phyloP scores from a whole-genome alignment of 2,797 vertebrate species.

The Ctenopoma multispine region DNA sequence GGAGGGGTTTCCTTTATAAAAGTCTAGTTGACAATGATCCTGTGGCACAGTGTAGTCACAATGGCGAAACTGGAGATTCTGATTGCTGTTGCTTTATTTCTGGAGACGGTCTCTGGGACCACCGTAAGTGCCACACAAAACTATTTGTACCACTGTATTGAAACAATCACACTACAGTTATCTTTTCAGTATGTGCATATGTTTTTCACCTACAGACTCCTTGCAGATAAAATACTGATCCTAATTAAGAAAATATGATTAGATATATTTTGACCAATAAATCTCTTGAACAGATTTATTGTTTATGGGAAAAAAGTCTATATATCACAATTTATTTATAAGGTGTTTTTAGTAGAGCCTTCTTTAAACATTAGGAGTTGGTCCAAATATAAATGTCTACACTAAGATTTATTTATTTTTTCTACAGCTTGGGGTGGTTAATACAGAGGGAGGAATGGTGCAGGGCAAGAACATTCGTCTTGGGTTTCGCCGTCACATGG shows the following conservation, averaged over 20 bases:
- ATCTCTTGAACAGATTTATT: no score
- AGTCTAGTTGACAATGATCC: neutral
- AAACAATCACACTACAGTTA: neutral
- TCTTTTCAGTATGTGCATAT: no score
- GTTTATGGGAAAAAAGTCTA: neutral
- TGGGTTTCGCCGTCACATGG: conserved; percentile 78
- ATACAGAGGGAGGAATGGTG: conserved; percentile 92
- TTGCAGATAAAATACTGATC: neutral
- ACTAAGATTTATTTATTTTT: no score
- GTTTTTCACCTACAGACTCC: neutral
- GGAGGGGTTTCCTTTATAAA: conserved; percentile 60
- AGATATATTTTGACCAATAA: neutral
- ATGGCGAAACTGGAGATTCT: conserved; percentile 59
- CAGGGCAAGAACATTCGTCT: conserved; percentile 85
- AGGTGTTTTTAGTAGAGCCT: no score
- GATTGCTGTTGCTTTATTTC: conserved; percentile 51
- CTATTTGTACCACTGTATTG: neutral
- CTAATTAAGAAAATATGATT: neutral
- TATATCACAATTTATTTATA: neutral
- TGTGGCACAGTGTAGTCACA: conserved; percentile 9
- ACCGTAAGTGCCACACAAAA: conserved; percentile 63
- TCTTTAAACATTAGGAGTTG: no score
- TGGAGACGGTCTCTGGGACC: conserved; percentile 58
- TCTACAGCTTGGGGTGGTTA: conserved; percentile 88
- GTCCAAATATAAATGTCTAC: no score